Base-by-base conservation (phyloP, 2,113 vertebrate species). In the Sminthopsis crassicaudata region DNA sequence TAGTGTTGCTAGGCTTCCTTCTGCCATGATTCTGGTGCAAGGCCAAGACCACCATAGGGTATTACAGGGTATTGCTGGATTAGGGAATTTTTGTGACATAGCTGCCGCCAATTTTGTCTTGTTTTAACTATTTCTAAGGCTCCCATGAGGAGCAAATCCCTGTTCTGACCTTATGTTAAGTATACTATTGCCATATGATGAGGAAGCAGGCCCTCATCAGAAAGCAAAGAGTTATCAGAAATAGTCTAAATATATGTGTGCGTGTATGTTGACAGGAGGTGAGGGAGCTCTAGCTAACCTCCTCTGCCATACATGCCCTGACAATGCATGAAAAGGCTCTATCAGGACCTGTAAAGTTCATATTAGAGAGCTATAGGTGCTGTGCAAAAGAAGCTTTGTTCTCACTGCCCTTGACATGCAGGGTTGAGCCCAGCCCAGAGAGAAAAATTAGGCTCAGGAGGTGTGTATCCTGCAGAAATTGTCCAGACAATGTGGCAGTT, bases 1-100 rank as follows among this genome's bases (percentile, higher is more conserved):
- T 93, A 96, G 95, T 57, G 90, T 50, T 94, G 89, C 92, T 89
- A 67, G 2, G 48, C 91, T 98, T 97, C 98, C 97, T 42, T 93
- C 93, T 96, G 96, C 94, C 97, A 93, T 0, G 25, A 55, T 95
- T 96, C 91, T 94, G 94, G n/a, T 46, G 53, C 91, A 22, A 76
- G 0, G n/a, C 97, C 93, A 95, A 95, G 84, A 96, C 93, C 94
- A 94, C 26, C 51, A 92, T 93, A 96, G 67, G n/a, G 67, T 84
- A 84, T 84, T 84, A 84, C 16, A 30, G 16, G n/a, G 19, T 84
- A 84, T 95, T 94, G 4, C 94, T 94, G 95, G 88, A 53, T 84
- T 53, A 96, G 90, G 30, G 94, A 98, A 97, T 92, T 97, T 97
- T 51, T 3, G 53, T 50, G 0, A 52, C 48, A 46, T 0, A 2